Percentiles rank a stretch among this genome's conserved stretches.
Conservation (phyloP, 2,113 vertebrate genomes). For the Heloderma charlesbogerti region DNA sequence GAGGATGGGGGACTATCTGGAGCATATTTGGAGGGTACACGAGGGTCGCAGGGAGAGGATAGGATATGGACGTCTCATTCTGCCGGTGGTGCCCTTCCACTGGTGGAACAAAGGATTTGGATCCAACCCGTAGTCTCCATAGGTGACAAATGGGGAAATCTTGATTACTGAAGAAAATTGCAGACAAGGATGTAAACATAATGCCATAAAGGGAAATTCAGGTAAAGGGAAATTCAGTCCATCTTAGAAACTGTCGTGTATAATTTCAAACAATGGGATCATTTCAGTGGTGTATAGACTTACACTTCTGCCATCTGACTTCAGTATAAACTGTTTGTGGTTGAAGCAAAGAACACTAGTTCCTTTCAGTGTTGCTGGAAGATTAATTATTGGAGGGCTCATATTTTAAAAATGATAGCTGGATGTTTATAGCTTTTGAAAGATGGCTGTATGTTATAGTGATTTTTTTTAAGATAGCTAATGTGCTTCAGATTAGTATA, state of each 20-base stretch:
- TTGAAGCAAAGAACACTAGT: slow-evolving; percentile 29
- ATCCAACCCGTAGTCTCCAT: rapidly evolving
- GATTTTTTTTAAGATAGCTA: slow-evolving; percentile 2
- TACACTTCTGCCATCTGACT: slow-evolving; percentile 16
- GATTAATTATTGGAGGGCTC: slow-evolving; percentile 45
- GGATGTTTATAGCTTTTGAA: not conserved
- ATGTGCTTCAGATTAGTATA: slow-evolving; percentile 64
- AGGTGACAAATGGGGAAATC: slow-evolving; percentile 8
- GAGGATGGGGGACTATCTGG: too few species aligned
- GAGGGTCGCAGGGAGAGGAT: too few species aligned
- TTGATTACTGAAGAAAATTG: not conserved
- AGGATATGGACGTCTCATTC: too few species aligned
- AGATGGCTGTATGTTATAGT: not conserved
- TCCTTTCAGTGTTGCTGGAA: slow-evolving; percentile 36
- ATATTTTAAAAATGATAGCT: slow-evolving; percentile 50
- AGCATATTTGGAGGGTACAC: too few species aligned
- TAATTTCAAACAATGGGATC: slow-evolving; percentile 8
- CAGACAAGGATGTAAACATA: not conserved
- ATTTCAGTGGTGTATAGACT: slow-evolving; percentile 34
- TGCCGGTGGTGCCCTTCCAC: too few species aligned
- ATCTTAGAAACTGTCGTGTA: not conserved
- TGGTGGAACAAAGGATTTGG: too few species aligned
- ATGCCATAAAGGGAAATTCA: slow-evolving; percentile 11
- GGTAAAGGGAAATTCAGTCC: slow-evolving; percentile 24
- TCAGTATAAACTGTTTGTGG: slow-evolving; percentile 45